Base-by-base conservation (phyloP, 1,140 invertebrate species). In the Ganaspis sp. region DNA sequence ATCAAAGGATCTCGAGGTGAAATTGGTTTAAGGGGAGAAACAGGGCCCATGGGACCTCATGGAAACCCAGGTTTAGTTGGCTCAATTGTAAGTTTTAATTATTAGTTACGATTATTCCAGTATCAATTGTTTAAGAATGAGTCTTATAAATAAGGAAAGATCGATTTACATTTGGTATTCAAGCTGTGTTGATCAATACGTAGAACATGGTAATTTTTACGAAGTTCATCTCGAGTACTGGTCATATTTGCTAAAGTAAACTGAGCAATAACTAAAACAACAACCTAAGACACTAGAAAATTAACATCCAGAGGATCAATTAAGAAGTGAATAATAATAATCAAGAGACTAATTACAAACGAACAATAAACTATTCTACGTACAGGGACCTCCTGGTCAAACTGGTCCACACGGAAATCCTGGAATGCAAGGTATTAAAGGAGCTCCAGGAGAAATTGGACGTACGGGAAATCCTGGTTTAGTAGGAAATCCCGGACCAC, bases 341-440 rank as follows among this genome's bases (percentile, higher is more conserved):
- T 38, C 37, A 74, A 40, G 40, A 73, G 38, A 72, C 72, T 69
- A 58, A 11, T 15, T 8, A 70, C 0, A 21, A 9, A 9, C n/a
- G 49, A 26, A 1, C 23, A 64, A 2, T 71, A 37, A 40, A 29
- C 58, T 34, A 4, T 15, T 40, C 71, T 9, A 54, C 77, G 12
- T 73, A n/a, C n/a, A 94, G 93, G 94, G 94, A 29, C 91, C 91
- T 77, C 91, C 94, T 87, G 95, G 95, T 70, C 89, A 92, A 73
- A 78, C 88, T 45, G 93, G 93, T 53, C 88, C 90, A 42, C 70
- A 87, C 70, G 95, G 96, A 17, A 92, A 93, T 54, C 87, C 93
- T 64, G 95, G 96, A 37, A 85, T 94, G 19, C 93, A 94, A 9
- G 97, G 97, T 76, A 91, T 94, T 54, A 96, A 96, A 86, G 95